Percentiles rank a stretch among this genome's conserved stretches.
Conservation (phyloP, 2,888 invertebrate genomes). For the Drosophila tanythrix region DNA sequence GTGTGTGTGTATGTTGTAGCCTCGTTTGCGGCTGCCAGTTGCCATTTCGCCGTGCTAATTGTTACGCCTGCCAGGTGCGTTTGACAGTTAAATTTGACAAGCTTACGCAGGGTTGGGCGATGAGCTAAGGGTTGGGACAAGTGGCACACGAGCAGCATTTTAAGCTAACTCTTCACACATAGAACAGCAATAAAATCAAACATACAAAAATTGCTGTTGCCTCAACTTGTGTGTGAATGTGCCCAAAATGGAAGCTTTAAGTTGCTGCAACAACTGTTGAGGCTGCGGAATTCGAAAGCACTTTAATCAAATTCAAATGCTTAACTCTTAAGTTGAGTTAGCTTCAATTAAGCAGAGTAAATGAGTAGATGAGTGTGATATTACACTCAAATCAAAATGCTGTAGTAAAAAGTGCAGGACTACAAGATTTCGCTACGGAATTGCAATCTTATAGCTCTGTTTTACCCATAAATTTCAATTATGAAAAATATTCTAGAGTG, state of each 20-base stretch:
- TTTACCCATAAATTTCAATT: too few relatives aligned
- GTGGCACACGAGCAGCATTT: not conserved
- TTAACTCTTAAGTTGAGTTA: not conserved
- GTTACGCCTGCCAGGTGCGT: constrained; percentile 78
- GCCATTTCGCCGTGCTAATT: constrained; percentile 70
- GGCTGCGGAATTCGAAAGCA: not conserved
- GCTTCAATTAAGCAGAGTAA: not conserved
- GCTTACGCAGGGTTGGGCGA: constrained; percentile 50
- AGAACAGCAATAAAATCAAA: constrained; percentile 22
- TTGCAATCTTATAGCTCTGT: too few relatives aligned
- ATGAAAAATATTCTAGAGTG: too few relatives aligned
- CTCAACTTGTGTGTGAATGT: constrained; percentile 7
- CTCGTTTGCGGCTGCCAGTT: constrained; percentile 56
- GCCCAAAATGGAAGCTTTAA: constrained; percentile 16
- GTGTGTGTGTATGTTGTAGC: constrained; percentile 13
- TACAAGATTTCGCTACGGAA: too few relatives aligned
- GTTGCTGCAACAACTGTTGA: not conserved
- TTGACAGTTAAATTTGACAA: constrained; percentile 79
- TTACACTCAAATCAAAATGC: too few relatives aligned
- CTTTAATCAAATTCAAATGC: not conserved
- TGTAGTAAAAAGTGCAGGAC: too few relatives aligned
- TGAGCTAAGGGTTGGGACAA: too few relatives aligned
- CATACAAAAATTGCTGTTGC: constrained; percentile 7
- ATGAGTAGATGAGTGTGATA: not conserved
- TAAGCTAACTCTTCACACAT: constrained; percentile 13